A percentile compares a stretch with the other conserved stretches of the same genome.
Conservation (phyloP, 2,888 invertebrate species). For the Microctonus hyperodae region DNA sequence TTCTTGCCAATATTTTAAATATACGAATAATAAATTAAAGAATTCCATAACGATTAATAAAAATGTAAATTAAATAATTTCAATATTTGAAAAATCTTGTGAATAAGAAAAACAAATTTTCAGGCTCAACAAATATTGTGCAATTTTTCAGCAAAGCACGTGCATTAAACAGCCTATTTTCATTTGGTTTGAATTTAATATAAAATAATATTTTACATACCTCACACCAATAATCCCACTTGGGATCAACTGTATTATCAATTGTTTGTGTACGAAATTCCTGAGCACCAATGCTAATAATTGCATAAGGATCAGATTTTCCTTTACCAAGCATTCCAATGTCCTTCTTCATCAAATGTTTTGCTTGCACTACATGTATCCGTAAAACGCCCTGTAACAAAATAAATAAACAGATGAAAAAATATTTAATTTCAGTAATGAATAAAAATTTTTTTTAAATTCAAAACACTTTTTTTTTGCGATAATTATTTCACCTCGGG, state of each 20-base stretch:
- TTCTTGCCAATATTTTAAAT: no score
- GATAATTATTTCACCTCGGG: constrained; percentile 77
- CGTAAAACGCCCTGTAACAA: constrained; percentile 86
- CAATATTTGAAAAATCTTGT: constrained; percentile 3
- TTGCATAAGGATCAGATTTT: constrained; percentile 97
- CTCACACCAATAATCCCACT: constrained; percentile 99
- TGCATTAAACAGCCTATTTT: constrained; percentile 42
- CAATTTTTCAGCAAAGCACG: constrained; percentile 48
- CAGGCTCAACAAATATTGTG: constrained; percentile 28
- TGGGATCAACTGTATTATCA: constrained; percentile 92
- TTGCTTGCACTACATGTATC: constrained; percentile 93
- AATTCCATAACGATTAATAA: not conserved
- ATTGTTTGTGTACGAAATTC: constrained; percentile 94
- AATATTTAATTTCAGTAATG: not conserved
- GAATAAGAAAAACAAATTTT: not conserved
- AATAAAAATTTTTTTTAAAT: constrained; percentile 1
- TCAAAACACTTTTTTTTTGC: not conserved
- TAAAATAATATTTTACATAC: constrained; percentile 66
- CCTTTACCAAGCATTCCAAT: constrained; percentile 91
- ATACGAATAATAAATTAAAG: no score
- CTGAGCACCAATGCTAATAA: constrained; percentile 91
- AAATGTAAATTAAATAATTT: not conserved
- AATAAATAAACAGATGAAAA: not conserved
- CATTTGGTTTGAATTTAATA: not conserved
- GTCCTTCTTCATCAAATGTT: constrained; percentile 96